A percentile compares a stretch with the other conserved stretches of the same genome.
These are phyloP conservation scores for Lasioglossum morio DNA, from an alignment of 2,888 invertebrate species.

Conservation along the genomic window DNA sequence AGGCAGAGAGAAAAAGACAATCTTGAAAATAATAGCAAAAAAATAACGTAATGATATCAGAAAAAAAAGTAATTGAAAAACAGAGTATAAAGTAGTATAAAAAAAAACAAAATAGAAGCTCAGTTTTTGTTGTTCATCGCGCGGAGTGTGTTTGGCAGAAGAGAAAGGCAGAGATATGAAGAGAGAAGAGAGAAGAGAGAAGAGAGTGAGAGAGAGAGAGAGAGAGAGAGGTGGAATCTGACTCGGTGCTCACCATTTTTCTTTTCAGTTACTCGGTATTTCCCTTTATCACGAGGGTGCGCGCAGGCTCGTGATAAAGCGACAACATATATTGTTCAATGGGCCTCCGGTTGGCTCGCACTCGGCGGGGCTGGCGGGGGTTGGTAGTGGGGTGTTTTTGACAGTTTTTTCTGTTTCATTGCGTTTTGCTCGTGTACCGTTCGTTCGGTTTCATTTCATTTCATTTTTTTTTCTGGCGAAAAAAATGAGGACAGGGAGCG, in stretches of 20 bases:
- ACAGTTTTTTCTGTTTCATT: constrained; percentile 47
- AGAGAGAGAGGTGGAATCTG: constrained; percentile 77
- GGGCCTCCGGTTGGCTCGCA: constrained; percentile 84
- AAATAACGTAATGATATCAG: constrained; percentile 13
- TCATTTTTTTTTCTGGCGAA: constrained; percentile 38
- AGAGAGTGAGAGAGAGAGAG: constrained; percentile 63
- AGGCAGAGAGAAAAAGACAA: neutral
- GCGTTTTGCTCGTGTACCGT: constrained; percentile 43
- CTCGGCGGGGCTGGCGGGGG: constrained; percentile 85
- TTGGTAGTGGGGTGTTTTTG: constrained; percentile 76
- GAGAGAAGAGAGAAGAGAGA: constrained; percentile 43
- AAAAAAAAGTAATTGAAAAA: neutral
- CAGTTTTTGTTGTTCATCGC: constrained; percentile 50
- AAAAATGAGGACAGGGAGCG: neutral
- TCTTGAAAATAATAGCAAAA: constrained; percentile 43
- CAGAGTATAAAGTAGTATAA: neutral
- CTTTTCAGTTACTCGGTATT: constrained; percentile 72
- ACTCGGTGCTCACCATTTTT: constrained; percentile 85
- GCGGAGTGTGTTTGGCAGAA: constrained; percentile 53
- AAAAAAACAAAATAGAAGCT: constrained; percentile 24
- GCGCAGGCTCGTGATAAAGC: constrained; percentile 71
- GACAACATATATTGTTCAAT: constrained; percentile 69
- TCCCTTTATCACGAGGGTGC: constrained; percentile 73
- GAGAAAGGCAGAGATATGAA: constrained; percentile 45
- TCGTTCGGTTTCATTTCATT: constrained; percentile 48